Conservation (phyloP, 2,113 vertebrate species). For the Mugil cephalus region DNA sequence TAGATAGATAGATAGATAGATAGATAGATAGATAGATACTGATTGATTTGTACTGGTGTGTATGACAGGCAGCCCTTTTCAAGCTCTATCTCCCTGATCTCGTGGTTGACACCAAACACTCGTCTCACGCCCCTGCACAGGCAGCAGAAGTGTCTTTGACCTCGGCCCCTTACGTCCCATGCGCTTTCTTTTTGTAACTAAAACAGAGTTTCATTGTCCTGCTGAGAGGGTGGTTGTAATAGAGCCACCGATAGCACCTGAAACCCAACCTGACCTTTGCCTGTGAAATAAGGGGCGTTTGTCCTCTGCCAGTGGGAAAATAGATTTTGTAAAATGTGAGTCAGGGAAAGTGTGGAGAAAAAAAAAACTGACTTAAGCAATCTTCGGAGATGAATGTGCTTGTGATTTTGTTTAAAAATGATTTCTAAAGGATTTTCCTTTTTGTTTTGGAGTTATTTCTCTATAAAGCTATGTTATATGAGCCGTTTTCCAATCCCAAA, state of each 20-base stretch:
- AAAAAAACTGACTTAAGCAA: constrained; percentile 41
- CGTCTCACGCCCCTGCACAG: constrained; percentile 58
- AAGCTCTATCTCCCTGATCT: constrained; percentile 26
- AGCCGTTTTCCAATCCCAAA: neutral
- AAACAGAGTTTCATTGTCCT: constrained; percentile 80
- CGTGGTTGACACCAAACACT: constrained; percentile 29
- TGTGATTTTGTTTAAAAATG: constrained; percentile 20
- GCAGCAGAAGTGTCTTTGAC: constrained; percentile 63
- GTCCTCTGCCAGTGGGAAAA: constrained; percentile 73
- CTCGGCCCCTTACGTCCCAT: constrained; percentile 43
- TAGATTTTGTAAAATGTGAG: constrained; percentile 63
- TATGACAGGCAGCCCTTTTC: constrained; percentile 20
- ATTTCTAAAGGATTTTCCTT: constrained; percentile 1
- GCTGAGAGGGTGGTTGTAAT: constrained; percentile 71
- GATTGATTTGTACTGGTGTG: constrained; percentile 19
- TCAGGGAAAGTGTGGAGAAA: constrained; percentile 53
- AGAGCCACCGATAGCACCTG: constrained; percentile 69
- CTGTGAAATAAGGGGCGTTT: constrained; percentile 67
- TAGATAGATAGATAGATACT: constrained; percentile 3
- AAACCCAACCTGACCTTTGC: constrained; percentile 76
- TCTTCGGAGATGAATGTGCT: constrained; percentile 32
- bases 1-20: constrained; percentile 1
- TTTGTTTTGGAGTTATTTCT: no score
- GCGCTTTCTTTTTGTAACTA: constrained; percentile 30
- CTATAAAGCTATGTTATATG: neutral